These are phyloP conservation scores for Hyphantria cunea DNA, from an alignment of 1,140 invertebrate species.

Conservation along the genomic window DNA sequence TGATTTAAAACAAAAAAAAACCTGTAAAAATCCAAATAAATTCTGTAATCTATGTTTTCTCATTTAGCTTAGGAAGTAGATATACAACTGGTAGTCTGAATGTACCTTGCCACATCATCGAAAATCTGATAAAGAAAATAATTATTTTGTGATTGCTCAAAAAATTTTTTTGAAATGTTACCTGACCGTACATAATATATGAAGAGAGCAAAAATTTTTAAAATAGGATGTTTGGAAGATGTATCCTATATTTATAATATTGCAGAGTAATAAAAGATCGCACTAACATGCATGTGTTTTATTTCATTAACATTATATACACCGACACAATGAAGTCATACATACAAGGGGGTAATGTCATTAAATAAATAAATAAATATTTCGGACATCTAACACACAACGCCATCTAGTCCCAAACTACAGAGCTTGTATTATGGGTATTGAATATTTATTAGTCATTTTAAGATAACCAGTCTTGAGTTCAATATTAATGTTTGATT, in stretches of 20 bases:
- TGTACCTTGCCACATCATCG: constrained; percentile 27
- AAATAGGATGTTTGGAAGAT: constrained; percentile 45
- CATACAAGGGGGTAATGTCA: too few relatives aligned
- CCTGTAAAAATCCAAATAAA: constrained; percentile 9
- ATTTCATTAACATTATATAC: constrained; percentile 24
- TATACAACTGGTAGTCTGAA: constrained; percentile 27
- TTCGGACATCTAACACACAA: too few relatives aligned
- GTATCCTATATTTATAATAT: constrained; percentile 51
- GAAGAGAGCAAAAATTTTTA: constrained; percentile 37
- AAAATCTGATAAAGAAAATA: constrained; percentile 29
- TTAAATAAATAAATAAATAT: too few relatives aligned
- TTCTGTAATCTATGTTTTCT: constrained; percentile 17
- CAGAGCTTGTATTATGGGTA: too few relatives aligned
- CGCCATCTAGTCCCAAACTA: too few relatives aligned
- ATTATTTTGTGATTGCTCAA: constrained; percentile 46
- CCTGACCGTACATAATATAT: constrained; percentile 31
- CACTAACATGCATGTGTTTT: constrained; percentile 46
- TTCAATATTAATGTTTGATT: too few relatives aligned
- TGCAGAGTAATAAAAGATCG: constrained; percentile 46
- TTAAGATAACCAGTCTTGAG: too few relatives aligned
- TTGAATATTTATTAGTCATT: too few relatives aligned
- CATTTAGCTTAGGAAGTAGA: constrained; percentile 19
- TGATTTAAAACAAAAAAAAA: constrained; percentile 4
- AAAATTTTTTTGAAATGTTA: constrained; percentile 36
- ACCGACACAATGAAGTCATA: background rate